These are phyloP conservation scores for Triplophysa dalaica DNA, from an alignment of 2,113 vertebrate genomes.

Conservation along the genomic window DNA sequence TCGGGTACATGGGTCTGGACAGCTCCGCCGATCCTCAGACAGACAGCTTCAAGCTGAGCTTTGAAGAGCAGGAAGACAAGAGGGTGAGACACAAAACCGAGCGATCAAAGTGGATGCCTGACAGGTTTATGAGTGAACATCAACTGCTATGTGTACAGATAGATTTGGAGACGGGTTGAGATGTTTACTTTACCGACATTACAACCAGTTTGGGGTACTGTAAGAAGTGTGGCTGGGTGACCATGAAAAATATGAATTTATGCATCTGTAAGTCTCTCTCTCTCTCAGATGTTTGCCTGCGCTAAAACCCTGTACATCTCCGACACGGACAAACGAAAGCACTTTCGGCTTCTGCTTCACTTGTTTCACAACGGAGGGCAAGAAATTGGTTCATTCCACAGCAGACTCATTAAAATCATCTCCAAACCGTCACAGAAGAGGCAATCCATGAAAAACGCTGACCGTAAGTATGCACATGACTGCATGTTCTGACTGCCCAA, in stretches of 20 bases:
- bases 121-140: slow-evolving; percentile 24
- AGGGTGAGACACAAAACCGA: slow-evolving; percentile 72
- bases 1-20: slow-evolving; percentile 93
- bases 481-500: not conserved
- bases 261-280: too few species aligned
- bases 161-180: not conserved
- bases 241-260: not conserved
- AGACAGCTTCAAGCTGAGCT: slow-evolving; percentile 85
- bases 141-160: slow-evolving; percentile 8
- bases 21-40: slow-evolving; percentile 75
- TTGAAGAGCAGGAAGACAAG: slow-evolving; percentile 82
- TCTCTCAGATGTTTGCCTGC: slow-evolving; percentile 83
- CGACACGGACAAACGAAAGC: slow-evolving; percentile 91
- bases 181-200: not conserved
- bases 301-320: slow-evolving; percentile 95
- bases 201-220: not conserved
- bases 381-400: slow-evolving; percentile 91
- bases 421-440: slow-evolving; percentile 98
- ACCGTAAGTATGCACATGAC: slow-evolving; percentile 76
- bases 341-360: slow-evolving; percentile 86
- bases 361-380: slow-evolving; percentile 84
- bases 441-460: slow-evolving; percentile 94
- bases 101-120: slow-evolving; percentile 1
- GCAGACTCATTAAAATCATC: slow-evolving; percentile 94
- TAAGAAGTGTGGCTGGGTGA: not conserved